Percentiles rank a stretch among this genome's conserved stretches.
These are phyloP conservation scores for Paramormyrops hopkinsi DNA, from an alignment of 2,797 vertebrate genomes.

Conservation along the genomic window DNA sequence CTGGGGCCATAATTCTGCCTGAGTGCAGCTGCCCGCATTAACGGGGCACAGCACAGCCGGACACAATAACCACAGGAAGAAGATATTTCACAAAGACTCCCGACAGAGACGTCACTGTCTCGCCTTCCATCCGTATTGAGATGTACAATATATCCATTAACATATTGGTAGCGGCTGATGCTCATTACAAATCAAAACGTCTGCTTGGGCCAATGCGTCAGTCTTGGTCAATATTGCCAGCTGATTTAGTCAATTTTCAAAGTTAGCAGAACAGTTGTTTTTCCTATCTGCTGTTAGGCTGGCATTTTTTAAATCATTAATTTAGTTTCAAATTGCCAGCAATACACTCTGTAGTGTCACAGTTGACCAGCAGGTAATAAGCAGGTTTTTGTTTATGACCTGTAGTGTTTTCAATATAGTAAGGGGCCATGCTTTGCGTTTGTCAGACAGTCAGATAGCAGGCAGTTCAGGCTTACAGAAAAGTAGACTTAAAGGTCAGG, in stretches of 20 bases:
- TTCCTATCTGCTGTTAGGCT: not conserved
- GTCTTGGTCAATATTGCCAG: not conserved
- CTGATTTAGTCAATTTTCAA: not conserved
- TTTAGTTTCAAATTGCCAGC: not conserved
- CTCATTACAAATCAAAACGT: not conserved
- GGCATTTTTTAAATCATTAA: not conserved
- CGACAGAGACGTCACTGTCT: slow-evolving; percentile 23
- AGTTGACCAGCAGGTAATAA: not conserved
- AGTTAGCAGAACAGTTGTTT: not conserved
- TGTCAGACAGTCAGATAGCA: not conserved
- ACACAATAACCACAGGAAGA: slow-evolving; percentile 43
- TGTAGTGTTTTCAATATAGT: not conserved
- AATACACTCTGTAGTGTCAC: not conserved
- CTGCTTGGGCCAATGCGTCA: not conserved
- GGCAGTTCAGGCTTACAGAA: not conserved
- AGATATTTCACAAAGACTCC: slow-evolving; percentile 26
- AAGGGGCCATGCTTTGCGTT: not conserved
- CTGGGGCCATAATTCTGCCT: slow-evolving; percentile 40
- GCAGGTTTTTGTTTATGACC: not conserved
- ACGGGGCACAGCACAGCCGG: slow-evolving; percentile 33
- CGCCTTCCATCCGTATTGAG: not conserved
- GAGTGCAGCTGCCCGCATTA: slow-evolving; percentile 42
- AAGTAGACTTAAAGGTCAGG: not conserved
- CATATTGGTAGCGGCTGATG: not conserved
- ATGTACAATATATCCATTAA: not conserved